A percentile compares a stretch with the other conserved stretches of the same genome.
Evolutionary conservation across 2,888 invertebrate genomes (phyloP).

Genomic region (Siphonodentalium dalli): DNA sequence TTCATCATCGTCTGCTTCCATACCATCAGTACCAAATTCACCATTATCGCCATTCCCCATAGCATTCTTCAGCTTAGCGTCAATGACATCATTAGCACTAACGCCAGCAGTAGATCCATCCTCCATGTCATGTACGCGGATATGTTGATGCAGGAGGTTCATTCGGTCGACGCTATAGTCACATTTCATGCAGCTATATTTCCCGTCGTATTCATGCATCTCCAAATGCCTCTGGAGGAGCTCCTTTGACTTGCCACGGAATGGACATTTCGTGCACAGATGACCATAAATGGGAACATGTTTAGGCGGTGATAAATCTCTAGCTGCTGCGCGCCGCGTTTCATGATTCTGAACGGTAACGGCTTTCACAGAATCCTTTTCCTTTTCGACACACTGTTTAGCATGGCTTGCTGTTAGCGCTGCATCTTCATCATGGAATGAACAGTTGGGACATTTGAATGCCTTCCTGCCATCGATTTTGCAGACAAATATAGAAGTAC

Average conservation of each 20-base stretch:
- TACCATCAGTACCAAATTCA: constrained; percentile 18
- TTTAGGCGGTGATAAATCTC: too few species aligned
- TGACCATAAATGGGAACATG: not conserved
- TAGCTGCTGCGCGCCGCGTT: too few species aligned
- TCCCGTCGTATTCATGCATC: constrained; percentile 26
- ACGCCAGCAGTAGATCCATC: not conserved
- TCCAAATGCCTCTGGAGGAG: constrained; percentile 33
- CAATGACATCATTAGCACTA: constrained; percentile 3
- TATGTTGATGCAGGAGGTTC: constrained; percentile 38
- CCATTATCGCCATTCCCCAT: constrained; percentile 23
- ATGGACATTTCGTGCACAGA: constrained; percentile 39
- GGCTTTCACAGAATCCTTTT: constrained; percentile 10
- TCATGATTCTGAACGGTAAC: constrained; percentile 8
- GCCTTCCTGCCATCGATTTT: constrained; percentile 47
- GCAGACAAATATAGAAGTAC: constrained; percentile 35
- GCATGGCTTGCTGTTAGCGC: constrained; percentile 44
- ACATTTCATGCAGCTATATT: constrained; percentile 45
- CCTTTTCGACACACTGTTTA: constrained; percentile 40
- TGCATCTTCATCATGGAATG: constrained; percentile 44
- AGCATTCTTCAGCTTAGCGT: too few species aligned
- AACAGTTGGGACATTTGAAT: constrained; percentile 67
- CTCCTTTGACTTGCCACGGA: constrained; percentile 27
- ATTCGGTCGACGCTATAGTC: constrained; percentile 41
- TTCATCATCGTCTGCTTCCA: constrained; percentile 29
- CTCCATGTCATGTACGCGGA: constrained; percentile 33